These are phyloP conservation scores for Sebastolobus alascanus DNA, from an alignment of 2,797 vertebrate genomes.

Conservation along the genomic window DNA sequence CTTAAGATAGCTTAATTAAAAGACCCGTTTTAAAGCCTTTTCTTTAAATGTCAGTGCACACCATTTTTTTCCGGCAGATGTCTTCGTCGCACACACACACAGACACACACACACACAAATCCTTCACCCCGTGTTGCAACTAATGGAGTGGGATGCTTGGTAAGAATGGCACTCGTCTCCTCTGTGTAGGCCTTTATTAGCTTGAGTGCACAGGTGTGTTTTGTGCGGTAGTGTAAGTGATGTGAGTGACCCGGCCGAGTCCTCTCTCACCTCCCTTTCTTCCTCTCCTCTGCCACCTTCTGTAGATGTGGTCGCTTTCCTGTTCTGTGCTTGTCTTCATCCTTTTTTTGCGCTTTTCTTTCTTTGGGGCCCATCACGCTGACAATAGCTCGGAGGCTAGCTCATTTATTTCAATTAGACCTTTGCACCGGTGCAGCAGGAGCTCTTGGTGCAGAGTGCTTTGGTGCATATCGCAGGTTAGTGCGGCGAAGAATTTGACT, in stretches of 20 bases:
- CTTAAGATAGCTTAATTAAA: constrained; percentile 58
- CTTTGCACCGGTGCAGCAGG: constrained; percentile 54
- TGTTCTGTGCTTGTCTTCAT: constrained; percentile 42
- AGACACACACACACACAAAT: constrained; percentile 26
- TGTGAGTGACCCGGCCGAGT: constrained; percentile 46
- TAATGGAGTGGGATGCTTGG: constrained; percentile 45
- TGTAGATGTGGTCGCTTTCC: constrained; percentile 40
- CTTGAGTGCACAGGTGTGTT: constrained; percentile 68
- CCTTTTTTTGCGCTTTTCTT: constrained; percentile 38
- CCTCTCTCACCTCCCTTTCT: constrained; percentile 28
- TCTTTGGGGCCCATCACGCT: constrained; percentile 39
- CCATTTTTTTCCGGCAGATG: constrained; percentile 55
- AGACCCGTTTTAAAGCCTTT: constrained; percentile 55
- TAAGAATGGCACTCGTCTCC: constrained; percentile 32
- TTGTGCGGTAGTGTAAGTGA: constrained; percentile 52
- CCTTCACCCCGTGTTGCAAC: constrained; percentile 20
- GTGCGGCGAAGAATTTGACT: constrained; percentile 12
- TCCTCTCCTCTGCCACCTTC: constrained; percentile 6
- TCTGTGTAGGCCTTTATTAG: constrained; percentile 64
- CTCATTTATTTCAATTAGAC: constrained; percentile 70
- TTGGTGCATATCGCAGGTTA: constrained; percentile 12
- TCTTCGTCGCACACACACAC: constrained; percentile 19
- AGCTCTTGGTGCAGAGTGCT: constrained; percentile 23
- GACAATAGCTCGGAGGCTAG: constrained; percentile 50
- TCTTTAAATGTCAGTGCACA: constrained; percentile 69